These are phyloP conservation scores for Aporrectodea caliginosa DNA, from an alignment of 1,140 invertebrate genomes.

Conservation along the genomic window DNA sequence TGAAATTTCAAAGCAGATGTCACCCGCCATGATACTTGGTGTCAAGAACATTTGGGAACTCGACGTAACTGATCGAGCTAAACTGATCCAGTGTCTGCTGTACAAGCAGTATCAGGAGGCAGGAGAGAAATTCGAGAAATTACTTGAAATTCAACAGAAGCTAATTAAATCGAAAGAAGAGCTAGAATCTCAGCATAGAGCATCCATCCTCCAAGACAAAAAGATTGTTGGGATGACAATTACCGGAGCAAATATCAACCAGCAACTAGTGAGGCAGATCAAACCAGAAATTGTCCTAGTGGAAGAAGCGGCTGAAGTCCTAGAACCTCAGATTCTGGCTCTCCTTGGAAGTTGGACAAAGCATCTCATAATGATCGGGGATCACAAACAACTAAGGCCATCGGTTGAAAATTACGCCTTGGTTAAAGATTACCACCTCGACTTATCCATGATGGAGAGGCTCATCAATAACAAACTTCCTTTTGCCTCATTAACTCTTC, in stretches of 20 bases:
- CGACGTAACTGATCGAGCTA: not conserved
- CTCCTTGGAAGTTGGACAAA: not conserved
- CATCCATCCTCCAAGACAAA: not conserved
- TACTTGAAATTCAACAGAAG: not conserved
- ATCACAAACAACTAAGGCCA: conserved; percentile 28
- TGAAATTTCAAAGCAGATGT: not conserved
- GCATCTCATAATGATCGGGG: conserved; percentile 27
- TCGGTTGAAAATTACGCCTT: conserved; percentile 1
- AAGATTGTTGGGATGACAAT: conserved; percentile 15
- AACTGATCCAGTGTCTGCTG: conserved; percentile 6
- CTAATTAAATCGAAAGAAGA: not conserved
- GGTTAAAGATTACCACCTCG: conserved; percentile 16
- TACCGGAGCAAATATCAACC: conserved; percentile 13
- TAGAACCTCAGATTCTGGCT: conserved; percentile 15
- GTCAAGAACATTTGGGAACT: not conserved
- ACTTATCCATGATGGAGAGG: conserved; percentile 26
- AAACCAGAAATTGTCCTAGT: conserved; percentile 15
- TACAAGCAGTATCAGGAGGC: not conserved
- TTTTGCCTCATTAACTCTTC: conserved; percentile 4
- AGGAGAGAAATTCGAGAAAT: not conserved
- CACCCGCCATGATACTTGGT: not conserved
- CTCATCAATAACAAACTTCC: conserved; percentile 21
- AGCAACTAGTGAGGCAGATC: not conserved
- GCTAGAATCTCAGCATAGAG: not conserved
- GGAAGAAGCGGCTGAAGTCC: conserved; percentile 28